phyloP scores from a whole-genome alignment of 2,888 invertebrate genomes.

The Xiphydria camelus region DNA sequence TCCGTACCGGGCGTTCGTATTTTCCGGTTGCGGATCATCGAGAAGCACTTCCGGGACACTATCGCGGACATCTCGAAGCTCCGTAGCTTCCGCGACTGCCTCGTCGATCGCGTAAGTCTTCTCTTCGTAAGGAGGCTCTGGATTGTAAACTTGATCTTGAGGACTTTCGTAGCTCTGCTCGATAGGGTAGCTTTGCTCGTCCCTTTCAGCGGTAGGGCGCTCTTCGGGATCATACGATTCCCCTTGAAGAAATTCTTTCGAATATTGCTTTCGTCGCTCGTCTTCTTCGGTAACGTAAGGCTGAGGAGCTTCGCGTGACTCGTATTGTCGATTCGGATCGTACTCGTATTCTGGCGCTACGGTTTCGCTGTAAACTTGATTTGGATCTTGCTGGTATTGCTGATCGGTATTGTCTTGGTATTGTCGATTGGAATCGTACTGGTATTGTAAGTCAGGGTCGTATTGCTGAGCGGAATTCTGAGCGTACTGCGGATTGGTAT shows the following conservation, averaged over 20 bases:
- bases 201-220: background rate
- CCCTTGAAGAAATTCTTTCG: background rate
- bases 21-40: background rate
- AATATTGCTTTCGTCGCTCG: background rate
- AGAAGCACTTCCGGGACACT: background rate
- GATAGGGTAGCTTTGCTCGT: background rate
- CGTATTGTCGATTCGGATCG: slow-evolving; percentile 6
- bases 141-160: background rate
- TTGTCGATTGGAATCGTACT: slow-evolving; percentile 6
- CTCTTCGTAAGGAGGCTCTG: background rate
- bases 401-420: slow-evolving; percentile 10
- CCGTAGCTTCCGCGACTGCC: background rate
- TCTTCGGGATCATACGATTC: slow-evolving; percentile 7
- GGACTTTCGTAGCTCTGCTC: background rate
- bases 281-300: slow-evolving; percentile 12
- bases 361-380: slow-evolving; percentile 14
- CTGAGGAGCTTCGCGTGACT: slow-evolving; percentile 16
- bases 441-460: slow-evolving; percentile 6
- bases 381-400: slow-evolving; percentile 9
- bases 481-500: slow-evolving; percentile 16
- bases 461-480: no score
- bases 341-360: slow-evolving; percentile 1
- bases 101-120: background rate
- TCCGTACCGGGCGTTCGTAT: background rate
- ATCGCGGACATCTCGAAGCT: background rate